These are phyloP conservation scores for Gephyroberyx darwinii DNA, from an alignment of 2,797 vertebrate species.

Conservation along the genomic window DNA sequence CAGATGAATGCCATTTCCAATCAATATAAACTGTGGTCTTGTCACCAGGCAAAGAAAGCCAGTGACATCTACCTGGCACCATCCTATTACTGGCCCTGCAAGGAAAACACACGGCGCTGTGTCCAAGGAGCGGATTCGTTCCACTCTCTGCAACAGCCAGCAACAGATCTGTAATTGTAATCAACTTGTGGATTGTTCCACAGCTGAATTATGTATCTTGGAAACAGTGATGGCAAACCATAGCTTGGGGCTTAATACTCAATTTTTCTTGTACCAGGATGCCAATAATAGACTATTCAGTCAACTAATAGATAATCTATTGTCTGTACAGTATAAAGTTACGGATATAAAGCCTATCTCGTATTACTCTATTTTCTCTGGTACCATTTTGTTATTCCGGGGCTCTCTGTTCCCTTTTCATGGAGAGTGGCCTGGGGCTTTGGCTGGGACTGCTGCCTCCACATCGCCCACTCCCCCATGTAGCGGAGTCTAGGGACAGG, in stretches of 20 bases:
- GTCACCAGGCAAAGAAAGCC: conserved; percentile 19
- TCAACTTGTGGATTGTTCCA: conserved; percentile 27
- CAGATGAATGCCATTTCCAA: conserved; percentile 13
- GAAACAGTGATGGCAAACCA: conserved; percentile 7
- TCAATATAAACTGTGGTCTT: conserved; percentile 5
- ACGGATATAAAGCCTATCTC: background rate
- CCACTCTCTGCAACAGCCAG: conserved; percentile 16
- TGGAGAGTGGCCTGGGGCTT: conserved; percentile 36
- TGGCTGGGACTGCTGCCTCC: conserved; percentile 43
- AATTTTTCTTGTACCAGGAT: background rate
- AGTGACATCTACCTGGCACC: conserved; percentile 27
- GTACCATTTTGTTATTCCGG: conserved; percentile 17
- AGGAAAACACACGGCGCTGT: conserved; percentile 12
- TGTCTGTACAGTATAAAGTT: conserved; percentile 26
- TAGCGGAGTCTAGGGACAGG: conserved; percentile 44
- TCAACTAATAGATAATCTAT: background rate
- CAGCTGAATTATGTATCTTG: conserved; percentile 8
- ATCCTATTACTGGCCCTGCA: background rate
- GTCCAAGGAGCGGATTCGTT: conserved; percentile 28
- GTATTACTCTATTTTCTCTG: conserved; percentile 20
- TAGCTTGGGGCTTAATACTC: conserved; percentile 2
- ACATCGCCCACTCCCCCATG: conserved; percentile 61
- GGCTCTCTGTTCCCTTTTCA: conserved; percentile 25
- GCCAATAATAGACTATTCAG: conserved; percentile 7
- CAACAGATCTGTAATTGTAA: conserved; percentile 36